Base-by-base conservation (phyloP, 2,797 vertebrate genomes). In the Leuciscus waleckii region DNA sequence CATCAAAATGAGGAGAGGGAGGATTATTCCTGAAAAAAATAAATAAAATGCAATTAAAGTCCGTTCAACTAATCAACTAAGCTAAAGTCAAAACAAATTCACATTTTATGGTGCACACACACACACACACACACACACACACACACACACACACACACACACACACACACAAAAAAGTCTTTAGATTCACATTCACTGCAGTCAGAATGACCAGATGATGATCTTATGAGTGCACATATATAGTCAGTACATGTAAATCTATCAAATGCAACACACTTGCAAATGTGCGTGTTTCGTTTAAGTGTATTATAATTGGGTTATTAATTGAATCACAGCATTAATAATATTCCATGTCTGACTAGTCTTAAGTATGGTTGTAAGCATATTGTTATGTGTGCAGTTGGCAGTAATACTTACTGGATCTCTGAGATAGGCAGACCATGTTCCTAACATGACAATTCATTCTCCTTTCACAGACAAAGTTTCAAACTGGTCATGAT, bases 371-470 rank as follows among this genome's bases (percentile, higher is more conserved):
- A 43, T 77, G 75, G 26, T 29, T 35, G 51, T 70, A 37, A 79
- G 82, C 63, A 32, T 84, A 9, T 69, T 79, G 46, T 70, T 82
- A 32, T 77, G 41, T 67, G 14, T 79, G 76, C 68, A 54, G 61
- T 69, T 61, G 80, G 81, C 41, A 74, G 51, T 83, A 83, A 79
- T 88, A 94, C 95, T 95, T 93, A 96, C 95, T 93, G 90, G 92
- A 88, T 92, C 91, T 93, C 89, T 87, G 88, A 85, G 86, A 89
- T 81, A 91, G 91, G 91, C 93, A 91, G 90, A 85, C 75, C 94
- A 94, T 94, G 83, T 92, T 95, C 93, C 92, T 94, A 87, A 93
- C 93, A 93, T 93, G 93, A 90, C 94, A 94, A 94, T 92, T 95
- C 94, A 95, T 95, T 93, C 94, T 95, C 88, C 88, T 65, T 91